These are phyloP conservation scores for Venustaconcha ellipsiformis DNA, from an alignment of 1,140 invertebrate species.

Conservation along the genomic window DNA sequence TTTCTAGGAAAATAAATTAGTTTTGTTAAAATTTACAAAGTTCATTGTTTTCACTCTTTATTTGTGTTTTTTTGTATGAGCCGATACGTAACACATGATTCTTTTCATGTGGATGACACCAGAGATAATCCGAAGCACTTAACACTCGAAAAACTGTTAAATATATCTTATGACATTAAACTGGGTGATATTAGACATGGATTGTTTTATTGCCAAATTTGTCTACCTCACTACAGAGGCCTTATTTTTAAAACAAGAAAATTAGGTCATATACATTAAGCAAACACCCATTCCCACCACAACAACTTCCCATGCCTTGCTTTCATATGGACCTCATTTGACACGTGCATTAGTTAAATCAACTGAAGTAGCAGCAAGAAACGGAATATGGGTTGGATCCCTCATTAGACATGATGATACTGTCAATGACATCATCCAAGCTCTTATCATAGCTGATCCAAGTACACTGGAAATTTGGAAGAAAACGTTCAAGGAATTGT, in stretches of 20 bases:
- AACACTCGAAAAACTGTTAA: background rate
- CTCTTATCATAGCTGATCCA: constrained; percentile 34
- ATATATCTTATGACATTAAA: constrained; percentile 61
- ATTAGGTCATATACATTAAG: too few relatives aligned
- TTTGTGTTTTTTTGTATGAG: too few relatives aligned
- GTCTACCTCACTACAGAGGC: constrained; percentile 69
- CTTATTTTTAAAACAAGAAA: constrained; percentile 57
- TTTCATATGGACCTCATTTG: constrained; percentile 71
- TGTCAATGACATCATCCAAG: constrained; percentile 66
- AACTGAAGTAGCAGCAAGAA: constrained; percentile 60
- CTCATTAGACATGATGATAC: constrained; percentile 67
- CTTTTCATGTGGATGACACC: constrained; percentile 28
- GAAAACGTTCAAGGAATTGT: constrained; percentile 37
- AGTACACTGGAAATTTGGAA: constrained; percentile 43
- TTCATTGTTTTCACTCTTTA: too few relatives aligned
- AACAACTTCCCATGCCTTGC: constrained; percentile 68
- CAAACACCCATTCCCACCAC: too few relatives aligned
- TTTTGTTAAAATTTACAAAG: too few relatives aligned
- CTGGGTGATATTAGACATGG: constrained; percentile 64
- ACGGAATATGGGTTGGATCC: constrained; percentile 62
- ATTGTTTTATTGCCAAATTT: constrained; percentile 68
- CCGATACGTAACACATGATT: background rate
- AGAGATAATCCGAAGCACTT: background rate
- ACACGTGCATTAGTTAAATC: constrained; percentile 69
- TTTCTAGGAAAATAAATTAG: too few relatives aligned